Percentiles rank a stretch among this genome's conserved stretches.
These are phyloP conservation scores for Thamnaconus septentrionalis DNA, from an alignment of 2,113 vertebrate genomes.

Conservation along the genomic window DNA sequence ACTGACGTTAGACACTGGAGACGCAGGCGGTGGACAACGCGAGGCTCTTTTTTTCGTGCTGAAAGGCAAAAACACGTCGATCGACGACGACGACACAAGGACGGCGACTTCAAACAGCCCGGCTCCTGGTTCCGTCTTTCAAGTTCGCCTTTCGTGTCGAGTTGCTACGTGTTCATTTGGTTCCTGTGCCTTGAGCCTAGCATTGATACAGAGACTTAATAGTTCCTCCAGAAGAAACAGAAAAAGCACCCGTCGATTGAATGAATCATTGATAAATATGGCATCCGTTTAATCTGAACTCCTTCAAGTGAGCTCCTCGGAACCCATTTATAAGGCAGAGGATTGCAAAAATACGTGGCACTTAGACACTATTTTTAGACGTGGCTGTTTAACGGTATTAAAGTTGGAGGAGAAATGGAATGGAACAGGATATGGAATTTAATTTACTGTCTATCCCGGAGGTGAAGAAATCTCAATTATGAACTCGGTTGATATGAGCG, in stretches of 20 bases:
- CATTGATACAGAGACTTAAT: slow-evolving; percentile 16
- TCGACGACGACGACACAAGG: too few relatives aligned
- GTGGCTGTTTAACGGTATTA: slow-evolving; percentile 19
- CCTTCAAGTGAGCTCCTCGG: slow-evolving; percentile 25
- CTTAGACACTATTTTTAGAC: slow-evolving; percentile 25
- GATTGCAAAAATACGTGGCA: slow-evolving; percentile 3
- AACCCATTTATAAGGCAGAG: slow-evolving; percentile 34
- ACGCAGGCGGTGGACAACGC: slow-evolving; percentile 20
- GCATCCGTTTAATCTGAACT: slow-evolving; percentile 35
- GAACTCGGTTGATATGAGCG: neutral
- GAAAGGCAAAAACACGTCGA: too few relatives aligned
- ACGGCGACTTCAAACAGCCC: slow-evolving; percentile 12
- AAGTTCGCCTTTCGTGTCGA: slow-evolving; percentile 17
- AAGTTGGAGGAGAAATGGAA: slow-evolving; percentile 1
- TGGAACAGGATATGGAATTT: slow-evolving; percentile 5
- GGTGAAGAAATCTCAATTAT: slow-evolving; percentile 16
- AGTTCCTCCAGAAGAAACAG: slow-evolving; percentile 22
- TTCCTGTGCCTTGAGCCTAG: slow-evolving; percentile 10
- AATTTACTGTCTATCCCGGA: slow-evolving; percentile 8
- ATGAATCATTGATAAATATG: slow-evolving; percentile 47
- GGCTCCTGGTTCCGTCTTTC: slow-evolving; percentile 1
- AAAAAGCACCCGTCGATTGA: slow-evolving; percentile 29
- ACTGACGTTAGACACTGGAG: slow-evolving; percentile 5
- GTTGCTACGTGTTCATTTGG: slow-evolving; percentile 14
- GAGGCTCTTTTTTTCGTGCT: slow-evolving; percentile 5